Base-by-base conservation (phyloP, 2,888 invertebrate species). In the Nezara viridula region DNA sequence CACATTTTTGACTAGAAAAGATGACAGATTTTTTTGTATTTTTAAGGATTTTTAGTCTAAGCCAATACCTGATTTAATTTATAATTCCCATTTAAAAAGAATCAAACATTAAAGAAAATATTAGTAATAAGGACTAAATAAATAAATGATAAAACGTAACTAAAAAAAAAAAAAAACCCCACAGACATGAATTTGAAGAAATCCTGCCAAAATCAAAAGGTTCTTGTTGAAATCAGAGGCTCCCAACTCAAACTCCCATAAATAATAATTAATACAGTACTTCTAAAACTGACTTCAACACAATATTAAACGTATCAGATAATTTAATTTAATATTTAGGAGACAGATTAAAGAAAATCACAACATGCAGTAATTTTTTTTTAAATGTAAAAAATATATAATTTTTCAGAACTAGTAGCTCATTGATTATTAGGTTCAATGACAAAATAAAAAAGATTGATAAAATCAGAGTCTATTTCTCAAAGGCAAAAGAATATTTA, bases 1-100 rank as follows among this genome's bases (percentile, higher is more conserved):
- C 16, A 73, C 7, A 32, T 73, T 73, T 60, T 73, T 32, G 66
- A 73, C 66, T 73, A 73, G 66, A 37, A 73, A 73, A 73, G 16
- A 73, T 6, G 5, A 16, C 16, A 32, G 55, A n/a, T 6, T 7
- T n/a, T 5, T 24, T 55, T 55, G 24, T 2, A 9, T 5, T 24
- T 7, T 52, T 52, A 21, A 9, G 5, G 1, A 24, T n/a, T n/a
- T 55, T 55, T n/a, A 12, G 1, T n/a, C 24, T 12, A n/a, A 55
- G n/a, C 55, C 12, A 55, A 55, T 27, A 14, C 5, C 27, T n/a
- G 16, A 60, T 60, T 55, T 60, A 60, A 60, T 55, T 12, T 10
- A 55, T 60, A 60, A 27, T 60, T 60, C 14, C 60, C 21, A 27
- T n/a, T n/a, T 16, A 27, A 27, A 3, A 60, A 27, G 27, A 44